phyloP scores from a whole-genome alignment of 2,888 invertebrate genomes.

The Archaeoteleia sp. region DNA sequence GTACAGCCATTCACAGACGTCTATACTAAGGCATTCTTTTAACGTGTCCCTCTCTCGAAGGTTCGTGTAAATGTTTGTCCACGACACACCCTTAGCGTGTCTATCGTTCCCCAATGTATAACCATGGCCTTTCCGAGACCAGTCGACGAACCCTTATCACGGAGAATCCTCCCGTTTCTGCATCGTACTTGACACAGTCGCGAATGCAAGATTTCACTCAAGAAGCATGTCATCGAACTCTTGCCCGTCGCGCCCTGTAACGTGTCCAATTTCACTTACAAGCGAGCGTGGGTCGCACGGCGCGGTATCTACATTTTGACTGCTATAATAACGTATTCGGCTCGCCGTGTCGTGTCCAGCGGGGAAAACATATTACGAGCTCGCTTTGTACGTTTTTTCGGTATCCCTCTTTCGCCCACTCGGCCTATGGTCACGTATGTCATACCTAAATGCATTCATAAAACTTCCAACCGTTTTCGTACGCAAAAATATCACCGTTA shows the following conservation, averaged over 20 bases:
- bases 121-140: no score
- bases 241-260: conserved; percentile 18
- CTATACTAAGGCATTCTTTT: no score
- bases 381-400: conserved; percentile 41
- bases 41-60: no score
- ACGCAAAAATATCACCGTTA: conserved; percentile 3
- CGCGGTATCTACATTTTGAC: conserved; percentile 31
- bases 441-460: conserved; percentile 46
- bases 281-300: conserved; percentile 43
- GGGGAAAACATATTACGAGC: conserved; percentile 24
- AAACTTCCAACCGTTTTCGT: conserved; percentile 25
- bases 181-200: neutral
- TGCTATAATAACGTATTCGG: conserved; percentile 52
- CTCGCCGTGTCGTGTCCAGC: conserved; percentile 41
- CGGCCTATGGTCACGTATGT: conserved; percentile 20
- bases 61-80: no score
- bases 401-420: conserved; percentile 52
- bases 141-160: no score
- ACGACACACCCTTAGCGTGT: no score
- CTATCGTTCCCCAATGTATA: no score
- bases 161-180: no score
- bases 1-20: no score
- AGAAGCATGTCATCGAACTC: conserved; percentile 43
- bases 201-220: conserved; percentile 11
- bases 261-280: conserved; percentile 50